phyloP scores from a whole-genome alignment of 1,140 invertebrate genomes.

The Heliothis virescens region DNA sequence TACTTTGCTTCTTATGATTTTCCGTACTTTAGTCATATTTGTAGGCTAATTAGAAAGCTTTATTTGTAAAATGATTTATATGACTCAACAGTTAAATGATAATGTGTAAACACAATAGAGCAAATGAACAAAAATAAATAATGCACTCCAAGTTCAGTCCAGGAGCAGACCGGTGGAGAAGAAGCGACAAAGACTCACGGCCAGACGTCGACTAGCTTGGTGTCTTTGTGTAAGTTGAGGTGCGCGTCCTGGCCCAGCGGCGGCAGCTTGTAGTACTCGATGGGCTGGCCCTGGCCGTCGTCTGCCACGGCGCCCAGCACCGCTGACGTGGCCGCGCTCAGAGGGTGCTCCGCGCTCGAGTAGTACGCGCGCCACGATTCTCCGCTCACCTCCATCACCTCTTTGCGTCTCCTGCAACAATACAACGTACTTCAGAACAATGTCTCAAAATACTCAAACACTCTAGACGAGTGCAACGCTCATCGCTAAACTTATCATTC shows the following conservation, averaged over 20 bases:
- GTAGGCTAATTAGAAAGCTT: too few species aligned
- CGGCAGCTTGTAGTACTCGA: slow-evolving; percentile 85
- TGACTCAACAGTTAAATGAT: slow-evolving; percentile 6
- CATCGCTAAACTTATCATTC: background rate
- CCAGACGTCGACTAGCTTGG: slow-evolving; percentile 78
- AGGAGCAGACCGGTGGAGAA: background rate
- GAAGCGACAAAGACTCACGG: slow-evolving; percentile 70
- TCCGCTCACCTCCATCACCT: slow-evolving; percentile 81
- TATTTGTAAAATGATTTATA: background rate
- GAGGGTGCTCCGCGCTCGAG: slow-evolving; percentile 73
- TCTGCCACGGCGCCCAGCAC: slow-evolving; percentile 72
- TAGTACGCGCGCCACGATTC: slow-evolving; percentile 82
- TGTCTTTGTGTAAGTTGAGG: slow-evolving; percentile 80
- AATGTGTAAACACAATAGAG: slow-evolving; percentile 30
- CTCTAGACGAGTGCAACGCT: background rate
- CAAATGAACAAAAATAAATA: background rate
- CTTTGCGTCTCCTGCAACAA: slow-evolving; percentile 81
- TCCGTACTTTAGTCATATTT: too few species aligned
- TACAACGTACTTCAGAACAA: slow-evolving; percentile 1
- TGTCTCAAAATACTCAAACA: slow-evolving; percentile 4
- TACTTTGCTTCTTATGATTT: too few species aligned
- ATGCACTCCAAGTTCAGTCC: background rate
- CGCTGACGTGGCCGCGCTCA: slow-evolving; percentile 75
- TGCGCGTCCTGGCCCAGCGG: slow-evolving; percentile 77
- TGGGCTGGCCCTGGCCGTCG: slow-evolving; percentile 71